Base-by-base conservation (phyloP, 2,797 vertebrate genomes). In the Antrozous pallidus region DNA sequence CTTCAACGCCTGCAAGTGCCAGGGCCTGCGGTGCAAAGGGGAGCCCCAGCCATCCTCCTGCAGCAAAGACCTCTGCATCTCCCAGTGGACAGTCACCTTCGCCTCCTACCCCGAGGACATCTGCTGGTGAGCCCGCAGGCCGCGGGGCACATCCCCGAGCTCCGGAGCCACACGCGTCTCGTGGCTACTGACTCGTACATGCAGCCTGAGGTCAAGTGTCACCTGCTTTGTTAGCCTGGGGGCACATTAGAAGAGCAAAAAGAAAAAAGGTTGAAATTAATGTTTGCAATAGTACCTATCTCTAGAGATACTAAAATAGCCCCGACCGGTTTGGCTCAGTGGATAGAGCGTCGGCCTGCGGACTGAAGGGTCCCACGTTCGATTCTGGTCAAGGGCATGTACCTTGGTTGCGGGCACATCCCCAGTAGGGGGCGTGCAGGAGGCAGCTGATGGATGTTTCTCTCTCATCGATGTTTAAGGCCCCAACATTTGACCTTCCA, bases 1-100 rank as follows among this genome's bases (percentile, higher is more conserved):
- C 98, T 99, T 99, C 98, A 99, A 99, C 0, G 99, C 99, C 9
- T 98, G 99, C 42, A 97, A 99, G 80, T 99, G 99, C 96, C 98
- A 98, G 56, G 96, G 97, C 63, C 98, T 98, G 90, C 97, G 97
- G 26, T 99, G 99, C 93, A 97, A 97, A 91, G 97, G 97, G 3
- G 97, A 98, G 20, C 98, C 98, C 11, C 99, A 99, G 91, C 98
- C 99, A 0, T 99, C 99, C 0, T 93, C 98, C 56, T 91, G 97
- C 6, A 99, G 99, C 87, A 95, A 31, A 65, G 90, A 97, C 61
- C 98, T 99, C 51, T 91, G 97, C 1, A 95, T 98, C 63, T 98
- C 98, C 73, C 98, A 77, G 49, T 99, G 99, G 99, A 97, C 95
- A 0, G 98, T 99, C 85, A 97, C 94, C 81, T 99, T 99, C 0